phyloP scores from a whole-genome alignment of 1,140 invertebrate species.

The Nixonia krombeini region DNA sequence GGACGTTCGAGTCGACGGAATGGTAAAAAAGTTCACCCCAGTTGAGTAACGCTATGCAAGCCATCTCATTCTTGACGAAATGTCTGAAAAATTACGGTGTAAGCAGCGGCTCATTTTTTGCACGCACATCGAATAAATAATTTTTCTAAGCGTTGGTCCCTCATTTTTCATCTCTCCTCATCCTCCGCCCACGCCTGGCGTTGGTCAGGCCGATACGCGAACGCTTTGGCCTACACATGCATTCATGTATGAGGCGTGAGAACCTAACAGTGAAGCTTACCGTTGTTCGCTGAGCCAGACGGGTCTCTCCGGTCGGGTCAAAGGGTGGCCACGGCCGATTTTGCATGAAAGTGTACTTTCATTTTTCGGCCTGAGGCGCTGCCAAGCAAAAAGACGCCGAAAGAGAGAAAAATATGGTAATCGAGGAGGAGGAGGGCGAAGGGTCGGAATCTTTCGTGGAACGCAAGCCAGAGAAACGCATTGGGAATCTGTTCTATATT shows the following conservation, averaged over 20 bases:
- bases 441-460: slow-evolving; percentile 23
- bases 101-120: slow-evolving; percentile 17
- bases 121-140: slow-evolving; percentile 14
- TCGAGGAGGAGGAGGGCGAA: background rate
- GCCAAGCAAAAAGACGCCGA: slow-evolving; percentile 5
- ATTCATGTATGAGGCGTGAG: slow-evolving; percentile 65
- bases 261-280: slow-evolving; percentile 66
- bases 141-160: slow-evolving; percentile 28
- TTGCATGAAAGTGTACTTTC: slow-evolving; percentile 59
- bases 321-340: slow-evolving; percentile 58
- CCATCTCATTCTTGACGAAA: no score
- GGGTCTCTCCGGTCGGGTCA: slow-evolving; percentile 49
- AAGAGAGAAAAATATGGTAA: slow-evolving; percentile 3
- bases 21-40: no score
- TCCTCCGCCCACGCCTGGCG: slow-evolving; percentile 20
- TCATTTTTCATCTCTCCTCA: slow-evolving; percentile 23
- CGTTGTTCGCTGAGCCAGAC: slow-evolving; percentile 57
- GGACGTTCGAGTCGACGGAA: no score
- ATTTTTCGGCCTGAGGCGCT: slow-evolving; percentile 51
- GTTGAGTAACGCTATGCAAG: no score
- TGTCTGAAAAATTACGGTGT: background rate
- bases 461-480: no score
- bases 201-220: slow-evolving; percentile 10
- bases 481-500: background rate
- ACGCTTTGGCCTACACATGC: slow-evolving; percentile 48